These are phyloP conservation scores for Cephus pulcher DNA, from an alignment of 2,888 invertebrate species.

Conservation along the genomic window DNA sequence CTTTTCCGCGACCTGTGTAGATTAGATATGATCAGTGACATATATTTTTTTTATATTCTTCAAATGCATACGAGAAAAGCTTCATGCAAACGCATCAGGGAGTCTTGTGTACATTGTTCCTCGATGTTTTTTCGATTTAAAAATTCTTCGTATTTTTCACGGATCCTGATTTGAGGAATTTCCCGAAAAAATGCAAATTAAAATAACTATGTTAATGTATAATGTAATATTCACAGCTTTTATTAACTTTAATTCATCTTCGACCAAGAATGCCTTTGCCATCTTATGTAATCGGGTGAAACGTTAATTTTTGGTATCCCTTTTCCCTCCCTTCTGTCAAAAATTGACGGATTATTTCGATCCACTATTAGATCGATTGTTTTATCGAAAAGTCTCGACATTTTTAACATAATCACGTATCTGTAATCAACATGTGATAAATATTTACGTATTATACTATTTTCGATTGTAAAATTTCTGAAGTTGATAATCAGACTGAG, in stretches of 20 bases:
- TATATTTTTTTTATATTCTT: not conserved
- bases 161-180: slow-evolving; percentile 3
- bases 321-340: too few relatives aligned
- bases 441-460: too few relatives aligned
- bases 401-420: too few relatives aligned
- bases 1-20: slow-evolving; percentile 34
- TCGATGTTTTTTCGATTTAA: slow-evolving; percentile 40
- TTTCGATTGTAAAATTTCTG: too few relatives aligned
- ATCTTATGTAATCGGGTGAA: not conserved
- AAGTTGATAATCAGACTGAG: too few relatives aligned
- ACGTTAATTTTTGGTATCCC: not conserved
- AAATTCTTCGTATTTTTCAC: slow-evolving; percentile 36
- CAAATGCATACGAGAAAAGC: slow-evolving; percentile 42
- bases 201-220: not conserved
- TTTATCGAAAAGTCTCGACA: too few relatives aligned
- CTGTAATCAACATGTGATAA: too few relatives aligned
- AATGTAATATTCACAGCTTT: not conserved
- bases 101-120: slow-evolving; percentile 47
- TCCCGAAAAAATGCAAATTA: not conserved
- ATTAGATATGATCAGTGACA: not conserved
- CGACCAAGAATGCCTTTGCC: not conserved
- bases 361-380: too few relatives aligned
- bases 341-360: too few relatives aligned
- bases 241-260: not conserved
- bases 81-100: slow-evolving; percentile 43